A percentile compares a stretch with the other conserved stretches of the same genome.
These are phyloP conservation scores for Callithrix jacchus DNA, from an alignment of 2,113 vertebrate species.

Conservation along the genomic window DNA sequence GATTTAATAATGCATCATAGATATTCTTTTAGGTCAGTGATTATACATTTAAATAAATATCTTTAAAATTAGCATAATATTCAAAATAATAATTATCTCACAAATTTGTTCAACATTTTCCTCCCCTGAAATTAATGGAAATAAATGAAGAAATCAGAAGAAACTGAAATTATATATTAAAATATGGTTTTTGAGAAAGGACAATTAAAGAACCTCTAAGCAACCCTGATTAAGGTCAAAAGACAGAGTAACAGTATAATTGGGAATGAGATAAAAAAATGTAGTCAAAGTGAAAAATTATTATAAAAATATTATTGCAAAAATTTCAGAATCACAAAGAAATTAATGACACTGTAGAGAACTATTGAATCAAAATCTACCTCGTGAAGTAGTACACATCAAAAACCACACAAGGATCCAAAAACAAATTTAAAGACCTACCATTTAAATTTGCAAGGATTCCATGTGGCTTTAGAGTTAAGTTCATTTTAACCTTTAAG, in stretches of 20 bases:
- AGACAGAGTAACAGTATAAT: neutral
- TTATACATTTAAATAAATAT: neutral
- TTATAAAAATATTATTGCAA: neutral
- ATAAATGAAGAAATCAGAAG: neutral
- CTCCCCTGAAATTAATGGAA: neutral
- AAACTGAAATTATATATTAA: neutral
- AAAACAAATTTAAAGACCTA: neutral
- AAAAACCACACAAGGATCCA: neutral
- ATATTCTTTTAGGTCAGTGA: neutral
- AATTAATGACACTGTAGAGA: neutral
- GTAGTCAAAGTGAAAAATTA: neutral
- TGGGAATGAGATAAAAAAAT: neutral
- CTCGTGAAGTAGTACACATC: neutral
- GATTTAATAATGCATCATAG: neutral
- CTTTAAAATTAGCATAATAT: neutral
- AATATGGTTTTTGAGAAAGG: neutral
- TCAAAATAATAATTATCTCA: neutral
- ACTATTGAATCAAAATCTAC: neutral
- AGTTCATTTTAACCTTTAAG: neutral
- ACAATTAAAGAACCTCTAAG: neutral
- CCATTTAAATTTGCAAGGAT: neutral
- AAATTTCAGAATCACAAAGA: neutral
- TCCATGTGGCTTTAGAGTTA: neutral
- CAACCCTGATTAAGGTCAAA: neutral
- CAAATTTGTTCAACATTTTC: neutral